A percentile compares a stretch with the other conserved stretches of the same genome.
Conservation (phyloP, 92 coral and sea anemone species). For the Parazoanthus atlanticus region DNA sequence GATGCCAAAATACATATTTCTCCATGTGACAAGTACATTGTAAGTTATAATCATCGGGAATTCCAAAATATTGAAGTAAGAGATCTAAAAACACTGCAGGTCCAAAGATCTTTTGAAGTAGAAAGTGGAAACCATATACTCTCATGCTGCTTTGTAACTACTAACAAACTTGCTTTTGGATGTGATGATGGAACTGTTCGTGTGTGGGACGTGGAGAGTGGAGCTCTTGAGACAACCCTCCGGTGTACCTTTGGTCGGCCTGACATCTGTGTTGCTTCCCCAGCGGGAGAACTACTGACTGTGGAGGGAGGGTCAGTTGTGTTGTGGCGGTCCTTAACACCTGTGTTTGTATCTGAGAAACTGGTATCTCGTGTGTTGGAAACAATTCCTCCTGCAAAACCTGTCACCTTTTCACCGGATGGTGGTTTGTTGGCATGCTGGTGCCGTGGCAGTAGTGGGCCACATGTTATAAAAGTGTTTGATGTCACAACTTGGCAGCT, state of each 20-base stretch:
- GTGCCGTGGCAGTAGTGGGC: not conserved
- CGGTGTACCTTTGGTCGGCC: not conserved
- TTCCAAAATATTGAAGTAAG: no score
- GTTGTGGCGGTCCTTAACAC: slow-evolving; percentile 2
- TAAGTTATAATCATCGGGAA: no score
- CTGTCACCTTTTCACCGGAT: not conserved
- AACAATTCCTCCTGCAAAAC: not conserved
- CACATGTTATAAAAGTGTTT: not conserved
- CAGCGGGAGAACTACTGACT: not conserved
- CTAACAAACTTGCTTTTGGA: not conserved
- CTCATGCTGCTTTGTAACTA: not conserved
- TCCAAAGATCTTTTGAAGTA: no score
- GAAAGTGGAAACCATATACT: not conserved
- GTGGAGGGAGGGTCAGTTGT: not conserved
- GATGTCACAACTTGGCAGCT: not conserved
- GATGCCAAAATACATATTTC: no score
- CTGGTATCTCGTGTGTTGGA: not conserved
- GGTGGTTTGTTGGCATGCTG: not conserved
- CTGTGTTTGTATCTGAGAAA: not conserved
- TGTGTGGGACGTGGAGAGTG: slow-evolving; percentile 4
- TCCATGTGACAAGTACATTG: no score
- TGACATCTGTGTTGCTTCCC: not conserved
- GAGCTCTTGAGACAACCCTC: not conserved
- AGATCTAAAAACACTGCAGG: no score
- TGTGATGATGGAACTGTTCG: slow-evolving; percentile 5